Base-by-base conservation (phyloP, 2,797 vertebrate genomes). In the Neostethus bicornis region DNA sequence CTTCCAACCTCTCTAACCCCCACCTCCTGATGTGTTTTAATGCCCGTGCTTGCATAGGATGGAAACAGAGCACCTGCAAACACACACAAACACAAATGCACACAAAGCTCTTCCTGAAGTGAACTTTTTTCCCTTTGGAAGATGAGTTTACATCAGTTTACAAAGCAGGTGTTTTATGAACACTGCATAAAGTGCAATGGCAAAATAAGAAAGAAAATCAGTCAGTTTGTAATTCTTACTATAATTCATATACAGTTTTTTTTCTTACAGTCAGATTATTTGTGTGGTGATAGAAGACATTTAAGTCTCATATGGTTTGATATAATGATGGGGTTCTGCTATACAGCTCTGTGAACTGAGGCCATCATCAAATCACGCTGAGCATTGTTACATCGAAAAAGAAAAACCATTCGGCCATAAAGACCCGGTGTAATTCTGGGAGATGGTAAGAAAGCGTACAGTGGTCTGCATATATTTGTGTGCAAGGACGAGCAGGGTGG, bases 331-430 rank as follows among this genome's bases (percentile, higher is more conserved):
- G 16, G 19, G 26, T 44, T 9, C 54, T 24, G n/a, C 42, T 44
- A 31, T 45, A 64, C 31, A 73, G 60, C 43, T 61, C 31, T 24
- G 77, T 85, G 84, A 86, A 85, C 79, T 85, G 81, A 79, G 82
- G 81, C 83, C 86, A 87, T 87, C 83, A 85, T 90, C 84, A 90
- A 91, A 91, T 89, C 87, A 89, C 85, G 51, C 68, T 72, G 88
- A 86, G 84, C 82, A 87, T 87, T 87, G 87, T 89, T 90, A 86
- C 86, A 87, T 86, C 88, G 83, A 81, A 87, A 80, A 75, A 76
- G 82, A 71, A 79, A 66, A 87, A 67, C 64, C 85, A 87, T 77
- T 82, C 84, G 81, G 66, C 77, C 29, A 75, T 85, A 88, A 90
- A 89, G 84, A 84, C 73, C 80, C 76, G 31, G 64, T 85, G 75